Conservation (phyloP, 2,797 vertebrate species). For the Acanthis flammea region DNA sequence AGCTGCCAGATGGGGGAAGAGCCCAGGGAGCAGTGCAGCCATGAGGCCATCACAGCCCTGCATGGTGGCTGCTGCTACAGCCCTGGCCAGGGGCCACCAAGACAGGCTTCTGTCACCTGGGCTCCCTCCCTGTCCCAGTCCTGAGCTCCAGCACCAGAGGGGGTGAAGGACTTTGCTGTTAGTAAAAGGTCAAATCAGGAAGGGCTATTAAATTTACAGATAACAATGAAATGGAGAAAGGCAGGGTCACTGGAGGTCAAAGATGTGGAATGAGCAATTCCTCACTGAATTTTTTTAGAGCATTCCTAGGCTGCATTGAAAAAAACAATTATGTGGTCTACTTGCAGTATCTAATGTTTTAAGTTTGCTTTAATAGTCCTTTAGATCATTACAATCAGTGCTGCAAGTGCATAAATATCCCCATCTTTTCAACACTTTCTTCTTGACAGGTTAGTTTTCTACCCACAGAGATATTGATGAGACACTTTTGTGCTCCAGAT, state of each 20-base stretch:
- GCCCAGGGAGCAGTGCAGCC: not conserved
- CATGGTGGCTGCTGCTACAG: accelerated
- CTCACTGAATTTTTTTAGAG: not conserved
- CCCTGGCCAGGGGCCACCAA: not conserved
- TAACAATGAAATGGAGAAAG: not conserved
- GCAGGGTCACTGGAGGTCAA: not conserved
- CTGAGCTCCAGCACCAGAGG: not conserved
- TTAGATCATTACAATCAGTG: conserved; percentile 45
- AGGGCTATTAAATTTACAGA: not conserved
- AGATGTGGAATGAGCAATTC: not conserved
- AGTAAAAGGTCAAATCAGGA: not conserved
- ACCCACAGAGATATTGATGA: conserved; percentile 68
- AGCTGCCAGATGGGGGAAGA: not conserved
- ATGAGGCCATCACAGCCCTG: not conserved
- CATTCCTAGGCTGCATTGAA: not conserved
- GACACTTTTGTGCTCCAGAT: conserved; percentile 48
- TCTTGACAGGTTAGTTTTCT: conserved; percentile 65
- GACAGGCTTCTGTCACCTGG: not conserved
- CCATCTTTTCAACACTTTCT: conserved; percentile 34
- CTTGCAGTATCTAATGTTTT: conserved; percentile 13
- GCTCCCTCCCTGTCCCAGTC: not conserved
- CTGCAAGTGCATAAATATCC: conserved; percentile 53
- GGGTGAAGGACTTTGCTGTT: not conserved
- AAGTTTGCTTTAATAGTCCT: conserved; percentile 55
- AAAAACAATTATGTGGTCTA: conserved; percentile 27